Evolutionary conservation across 1,140 invertebrate species (phyloP).

Genomic region (Drosophila varians): DNA sequence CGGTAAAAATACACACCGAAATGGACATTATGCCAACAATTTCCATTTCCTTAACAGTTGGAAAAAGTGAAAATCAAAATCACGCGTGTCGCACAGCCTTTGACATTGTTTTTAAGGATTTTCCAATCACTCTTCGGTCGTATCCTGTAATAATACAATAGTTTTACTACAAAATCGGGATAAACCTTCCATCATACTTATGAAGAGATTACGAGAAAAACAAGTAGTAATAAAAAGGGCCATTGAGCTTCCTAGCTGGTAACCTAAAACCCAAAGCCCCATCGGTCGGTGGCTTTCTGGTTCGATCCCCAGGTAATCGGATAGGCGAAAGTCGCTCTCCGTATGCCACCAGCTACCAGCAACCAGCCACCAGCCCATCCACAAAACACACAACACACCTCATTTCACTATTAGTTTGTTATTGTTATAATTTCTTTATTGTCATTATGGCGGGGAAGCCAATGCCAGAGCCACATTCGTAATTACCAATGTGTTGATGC

Average conservation of each 20-base stretch:
- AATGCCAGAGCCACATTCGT: conserved; percentile 44
- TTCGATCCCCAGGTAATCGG: conserved; percentile 60
- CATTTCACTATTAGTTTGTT: conserved; percentile 71
- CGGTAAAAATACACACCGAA: conserved; percentile 22
- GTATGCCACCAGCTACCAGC: background rate
- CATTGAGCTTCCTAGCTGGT: conserved; percentile 37
- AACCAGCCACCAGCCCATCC: background rate
- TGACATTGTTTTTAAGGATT: background rate
- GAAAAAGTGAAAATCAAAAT: conserved; percentile 40
- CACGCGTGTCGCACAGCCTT: conserved; percentile 35
- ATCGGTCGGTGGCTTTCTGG: conserved; percentile 3
- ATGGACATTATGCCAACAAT: conserved; percentile 29
- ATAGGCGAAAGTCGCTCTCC: conserved; percentile 70
- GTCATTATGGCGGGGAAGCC: conserved; percentile 63
- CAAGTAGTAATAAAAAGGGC: conserved; percentile 20
- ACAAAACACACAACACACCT: background rate
- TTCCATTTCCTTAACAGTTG: conserved; percentile 46
- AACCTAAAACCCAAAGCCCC: conserved; percentile 43
- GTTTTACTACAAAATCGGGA: too few relatives aligned
- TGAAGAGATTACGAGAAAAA: background rate
- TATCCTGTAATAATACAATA: too few relatives aligned
- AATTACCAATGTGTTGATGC: conserved; percentile 67
- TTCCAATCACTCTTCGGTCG: too few relatives aligned
- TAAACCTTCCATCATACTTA: background rate
- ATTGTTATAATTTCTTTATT: conserved; percentile 81